Evolutionary conservation across 2,113 vertebrate species (phyloP).

Genomic region (Hiodon tergisus): DNA sequence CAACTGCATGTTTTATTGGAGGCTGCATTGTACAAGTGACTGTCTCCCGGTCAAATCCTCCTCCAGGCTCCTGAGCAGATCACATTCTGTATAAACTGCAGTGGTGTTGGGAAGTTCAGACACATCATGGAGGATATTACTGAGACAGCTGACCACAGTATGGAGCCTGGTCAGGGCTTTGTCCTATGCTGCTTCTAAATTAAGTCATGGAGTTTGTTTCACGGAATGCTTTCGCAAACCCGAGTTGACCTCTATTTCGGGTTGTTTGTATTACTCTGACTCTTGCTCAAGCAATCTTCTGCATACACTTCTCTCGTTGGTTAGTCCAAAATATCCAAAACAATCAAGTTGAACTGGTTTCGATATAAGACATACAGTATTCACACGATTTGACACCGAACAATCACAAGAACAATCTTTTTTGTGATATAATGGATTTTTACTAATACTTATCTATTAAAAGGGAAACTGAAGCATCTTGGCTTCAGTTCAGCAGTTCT

Average conservation of each 20-base stretch:
- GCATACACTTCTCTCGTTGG: conserved; percentile 19
- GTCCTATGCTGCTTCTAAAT: conserved; percentile 58
- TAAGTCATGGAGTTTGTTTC: conserved; percentile 63
- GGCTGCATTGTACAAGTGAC: conserved; percentile 41
- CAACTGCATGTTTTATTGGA: conserved; percentile 49
- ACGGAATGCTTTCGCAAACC: conserved; percentile 60
- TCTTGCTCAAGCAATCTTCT: conserved; percentile 30
- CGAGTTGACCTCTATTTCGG: conserved; percentile 57
- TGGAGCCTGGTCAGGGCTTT: conserved; percentile 52
- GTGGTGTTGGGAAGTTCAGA: conserved; percentile 55
- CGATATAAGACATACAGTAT: neutral
- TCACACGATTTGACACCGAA: neutral
- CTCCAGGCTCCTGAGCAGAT: conserved; percentile 48
- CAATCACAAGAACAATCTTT: neutral
- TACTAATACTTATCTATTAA: neutral
- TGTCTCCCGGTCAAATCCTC: conserved; percentile 37
- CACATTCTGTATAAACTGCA: conserved; percentile 49
- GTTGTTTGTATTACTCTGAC: conserved; percentile 57
- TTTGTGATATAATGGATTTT: neutral
- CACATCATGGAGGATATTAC: conserved; percentile 56
- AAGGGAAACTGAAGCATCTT: too few species aligned
- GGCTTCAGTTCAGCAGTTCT: too few species aligned
- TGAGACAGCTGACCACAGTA: conserved; percentile 61
- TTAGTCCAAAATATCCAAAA: neutral
- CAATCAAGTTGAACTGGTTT: too few species aligned